Conservation (phyloP, 2,797 vertebrate species). For the Sebastes kiyomatsui region DNA sequence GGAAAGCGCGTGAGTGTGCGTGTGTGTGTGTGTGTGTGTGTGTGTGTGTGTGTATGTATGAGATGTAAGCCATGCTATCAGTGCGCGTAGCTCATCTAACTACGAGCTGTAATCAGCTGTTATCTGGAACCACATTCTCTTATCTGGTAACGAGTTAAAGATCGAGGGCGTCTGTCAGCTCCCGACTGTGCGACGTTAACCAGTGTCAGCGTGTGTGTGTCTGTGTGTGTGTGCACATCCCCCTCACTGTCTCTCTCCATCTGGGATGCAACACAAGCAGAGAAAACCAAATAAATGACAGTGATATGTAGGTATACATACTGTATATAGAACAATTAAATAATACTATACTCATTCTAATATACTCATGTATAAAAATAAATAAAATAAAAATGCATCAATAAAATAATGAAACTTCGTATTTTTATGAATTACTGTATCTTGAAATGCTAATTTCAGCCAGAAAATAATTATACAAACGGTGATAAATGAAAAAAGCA, state of each 20-base stretch:
- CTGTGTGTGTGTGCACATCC: not conserved
- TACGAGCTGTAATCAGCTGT: conserved; percentile 35
- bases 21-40: conserved; percentile 10
- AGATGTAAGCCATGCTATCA: conserved; percentile 8
- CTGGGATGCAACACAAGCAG: not conserved
- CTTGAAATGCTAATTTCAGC: not conserved
- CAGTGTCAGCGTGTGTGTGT: conserved; percentile 2
- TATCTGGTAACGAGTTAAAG: conserved; percentile 53
- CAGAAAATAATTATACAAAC: too few relatives aligned
- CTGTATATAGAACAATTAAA: not conserved
- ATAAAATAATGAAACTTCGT: not conserved
- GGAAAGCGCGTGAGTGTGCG: not conserved
- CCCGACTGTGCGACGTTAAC: conserved; percentile 30
- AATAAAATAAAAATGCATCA: not conserved
- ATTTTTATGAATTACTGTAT: not conserved
- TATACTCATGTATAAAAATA: too few relatives aligned
- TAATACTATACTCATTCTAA: not conserved
- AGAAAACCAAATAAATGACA: not conserved
- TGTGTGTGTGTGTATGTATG: conserved; percentile 10
- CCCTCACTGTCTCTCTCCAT: not conserved
- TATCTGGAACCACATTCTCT: conserved; percentile 41
- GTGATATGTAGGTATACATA: too few relatives aligned
- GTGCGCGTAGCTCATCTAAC: conserved; percentile 8
- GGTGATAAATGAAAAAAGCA: too few relatives aligned
- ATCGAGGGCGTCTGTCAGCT: conserved; percentile 40